Conservation (phyloP, 2,888 invertebrate genomes). For the Tenodera sinensis region DNA sequence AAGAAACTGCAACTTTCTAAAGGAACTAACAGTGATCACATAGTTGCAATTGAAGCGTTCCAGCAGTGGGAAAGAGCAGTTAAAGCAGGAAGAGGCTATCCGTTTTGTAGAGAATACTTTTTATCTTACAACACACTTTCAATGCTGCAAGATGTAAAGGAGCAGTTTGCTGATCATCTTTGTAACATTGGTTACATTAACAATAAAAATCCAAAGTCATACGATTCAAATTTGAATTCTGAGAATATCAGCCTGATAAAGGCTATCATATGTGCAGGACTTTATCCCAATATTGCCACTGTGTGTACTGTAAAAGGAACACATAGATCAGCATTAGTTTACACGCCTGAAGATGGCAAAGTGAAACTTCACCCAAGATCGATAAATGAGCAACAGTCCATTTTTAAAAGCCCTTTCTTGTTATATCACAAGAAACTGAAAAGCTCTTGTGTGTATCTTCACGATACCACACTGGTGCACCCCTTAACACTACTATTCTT, state of each 20-base stretch:
- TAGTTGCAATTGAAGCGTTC: constrained; percentile 70
- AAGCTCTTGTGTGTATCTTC: constrained; percentile 57
- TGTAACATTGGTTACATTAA: constrained; percentile 70
- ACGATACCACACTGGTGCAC: constrained; percentile 78
- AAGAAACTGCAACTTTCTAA: constrained; percentile 57
- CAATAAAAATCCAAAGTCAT: constrained; percentile 52
- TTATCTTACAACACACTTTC: constrained; percentile 62
- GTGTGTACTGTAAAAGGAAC: constrained; percentile 41
- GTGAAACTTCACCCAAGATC: constrained; percentile 77
- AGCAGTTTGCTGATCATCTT: constrained; percentile 71
- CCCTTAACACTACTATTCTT: constrained; percentile 83
- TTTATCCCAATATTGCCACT: constrained; percentile 84
- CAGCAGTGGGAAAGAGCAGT: constrained; percentile 54
- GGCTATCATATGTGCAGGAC: constrained; percentile 79
- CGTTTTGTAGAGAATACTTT: constrained; percentile 72
- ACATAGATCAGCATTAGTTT: constrained; percentile 37
- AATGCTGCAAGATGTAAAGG: constrained; percentile 74
- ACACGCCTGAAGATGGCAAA: constrained; percentile 59
- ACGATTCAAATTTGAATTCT: constrained; percentile 68
- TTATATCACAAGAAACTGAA: constrained; percentile 75
- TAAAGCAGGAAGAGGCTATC: constrained; percentile 39
- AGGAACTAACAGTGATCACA: constrained; percentile 72
- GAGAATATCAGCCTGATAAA: constrained; percentile 73
- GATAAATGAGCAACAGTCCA: constrained; percentile 54
- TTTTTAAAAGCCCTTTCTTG: constrained; percentile 63